Evolutionary conservation across 2,797 vertebrate species (phyloP), one percentile per base, ranked within the genome.

Genomic region (Acropternis orthonyx): DNA sequence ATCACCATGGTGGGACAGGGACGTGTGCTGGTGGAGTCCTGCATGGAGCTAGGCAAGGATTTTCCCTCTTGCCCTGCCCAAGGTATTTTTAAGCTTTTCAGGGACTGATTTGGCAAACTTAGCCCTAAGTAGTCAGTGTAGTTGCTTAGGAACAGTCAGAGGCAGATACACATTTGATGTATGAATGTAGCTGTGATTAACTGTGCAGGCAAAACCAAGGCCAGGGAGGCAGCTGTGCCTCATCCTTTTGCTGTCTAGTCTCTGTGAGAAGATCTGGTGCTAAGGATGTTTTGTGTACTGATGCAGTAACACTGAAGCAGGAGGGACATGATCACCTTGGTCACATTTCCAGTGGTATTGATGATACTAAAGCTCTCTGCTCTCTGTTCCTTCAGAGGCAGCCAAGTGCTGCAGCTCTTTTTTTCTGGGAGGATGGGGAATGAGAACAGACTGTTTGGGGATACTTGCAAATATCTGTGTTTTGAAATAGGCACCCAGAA

Each of bases 221-320:
- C 18, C n/a, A 26, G 81, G 43, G 41, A 74, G 59, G 46, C 74
- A 83, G 68, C 49, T 71, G 39, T 58, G 51, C 62, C 62, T 46
- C 1, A 1, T 43, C 18, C 2, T 49, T 67, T 36, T 69, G 44
- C 34, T 36, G 0, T 21, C 3, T 4, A 6, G n/a, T 12, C 65
- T 65, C 16, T 9, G 18, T 5, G 72, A 62, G 65, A 48, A 16
- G 68, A 24, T 36, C 18, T 1, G 5, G 41, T 44, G 13, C 55
- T 23, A 3, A 52, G 65, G 61, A 0, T 26, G 21, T 32, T 19
- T 19, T 10, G 55, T 52, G 1, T 11, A 43, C 19, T 28, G 68
- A 5, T 21, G 23, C 56, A 18, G 41, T 48, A 17, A 67, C 30
- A 12, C 1, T 39, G 32, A 39, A 51, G 75, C 41, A 27, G 58